Evolutionary conservation across 2,888 invertebrate genomes (phyloP), one percentile per base, ranked within the genome.

Genomic region (Drosophila pullipes): DNA sequence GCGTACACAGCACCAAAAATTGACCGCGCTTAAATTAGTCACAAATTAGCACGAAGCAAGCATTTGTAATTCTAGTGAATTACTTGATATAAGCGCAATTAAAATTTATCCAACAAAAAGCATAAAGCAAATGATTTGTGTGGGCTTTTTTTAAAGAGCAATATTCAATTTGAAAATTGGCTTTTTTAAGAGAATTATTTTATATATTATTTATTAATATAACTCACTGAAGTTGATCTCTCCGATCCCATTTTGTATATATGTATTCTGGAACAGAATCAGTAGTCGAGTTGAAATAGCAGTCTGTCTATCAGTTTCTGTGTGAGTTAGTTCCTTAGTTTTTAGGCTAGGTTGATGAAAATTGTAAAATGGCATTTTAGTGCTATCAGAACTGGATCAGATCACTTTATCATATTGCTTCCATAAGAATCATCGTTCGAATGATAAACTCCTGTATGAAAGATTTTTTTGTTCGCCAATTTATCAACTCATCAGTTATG

Each of bases 1-100:
- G 50, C 55, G 55, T 57, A 41, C 57, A 57, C 57, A 28, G 57
- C 13, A 28, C 4, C 13, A 57, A 55, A 30, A 35, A 39, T 25
- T 6, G 1, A n/a, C n/a, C 28, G 9, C 16, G 9, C 37, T 35
- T 35, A 10, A 55, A 35, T 35, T 35, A 25, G 5, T 4, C 55
- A 18, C 18, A 10, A 18, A 18, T 35, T 25, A 25, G 5, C 35
- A 18, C 0, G 4, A 55, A 35, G 10, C 3, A 11, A n/a, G 16
- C 16, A 22, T 53, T n/a, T 16, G 9, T 9, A 16, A 16, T 9
- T 53, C 22, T 10, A 10, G 3, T 13, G 1, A 28, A 33, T 9
- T n/a, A 33, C 16, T 33, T 53, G 7, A 9, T 5, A 33, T 22
- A 16, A 33, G 0, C 7, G 4, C 4, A 16, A 22, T 47, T 47